A percentile compares a stretch with the other conserved stretches of the same genome.
Conservation (phyloP, 2,113 vertebrate genomes). For the Meriones unguiculatus region DNA sequence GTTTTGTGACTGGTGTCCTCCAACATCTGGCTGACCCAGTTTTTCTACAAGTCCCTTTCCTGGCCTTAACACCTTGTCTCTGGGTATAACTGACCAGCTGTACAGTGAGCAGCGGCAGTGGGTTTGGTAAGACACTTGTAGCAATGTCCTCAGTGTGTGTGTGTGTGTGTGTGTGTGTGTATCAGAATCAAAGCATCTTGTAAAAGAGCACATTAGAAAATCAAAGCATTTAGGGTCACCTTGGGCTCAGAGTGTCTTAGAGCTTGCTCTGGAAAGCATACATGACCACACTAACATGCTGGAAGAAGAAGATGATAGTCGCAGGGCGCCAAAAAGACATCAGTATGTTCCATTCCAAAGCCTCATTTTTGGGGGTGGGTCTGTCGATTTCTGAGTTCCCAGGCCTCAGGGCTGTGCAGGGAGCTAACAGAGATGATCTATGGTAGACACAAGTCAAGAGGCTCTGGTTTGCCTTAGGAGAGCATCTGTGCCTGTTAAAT, state of each 20-base stretch:
- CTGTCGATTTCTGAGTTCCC: background rate
- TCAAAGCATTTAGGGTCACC: background rate
- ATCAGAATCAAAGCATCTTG: background rate
- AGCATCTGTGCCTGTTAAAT: background rate
- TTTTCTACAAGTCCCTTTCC: background rate
- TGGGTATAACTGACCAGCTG: background rate
- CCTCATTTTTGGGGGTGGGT: background rate
- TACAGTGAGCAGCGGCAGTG: background rate
- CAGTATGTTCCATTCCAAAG: background rate
- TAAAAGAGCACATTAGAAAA: background rate
- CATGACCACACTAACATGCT: background rate
- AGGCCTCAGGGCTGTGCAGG: background rate
- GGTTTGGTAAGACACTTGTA: background rate
- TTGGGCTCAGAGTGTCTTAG: background rate
- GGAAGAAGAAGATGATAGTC: background rate
- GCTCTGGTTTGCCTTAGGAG: background rate
- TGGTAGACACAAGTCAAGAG: background rate
- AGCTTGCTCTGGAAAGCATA: slow-evolving; percentile 25
- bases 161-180: no score
- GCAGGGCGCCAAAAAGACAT: background rate
- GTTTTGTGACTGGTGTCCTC: background rate
- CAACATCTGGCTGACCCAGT: background rate
- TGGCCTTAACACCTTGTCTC: background rate
- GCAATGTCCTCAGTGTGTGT: background rate
- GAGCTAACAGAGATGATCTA: background rate